Conservation (phyloP, 2,888 invertebrate species). For the Chironomus tentans region DNA sequence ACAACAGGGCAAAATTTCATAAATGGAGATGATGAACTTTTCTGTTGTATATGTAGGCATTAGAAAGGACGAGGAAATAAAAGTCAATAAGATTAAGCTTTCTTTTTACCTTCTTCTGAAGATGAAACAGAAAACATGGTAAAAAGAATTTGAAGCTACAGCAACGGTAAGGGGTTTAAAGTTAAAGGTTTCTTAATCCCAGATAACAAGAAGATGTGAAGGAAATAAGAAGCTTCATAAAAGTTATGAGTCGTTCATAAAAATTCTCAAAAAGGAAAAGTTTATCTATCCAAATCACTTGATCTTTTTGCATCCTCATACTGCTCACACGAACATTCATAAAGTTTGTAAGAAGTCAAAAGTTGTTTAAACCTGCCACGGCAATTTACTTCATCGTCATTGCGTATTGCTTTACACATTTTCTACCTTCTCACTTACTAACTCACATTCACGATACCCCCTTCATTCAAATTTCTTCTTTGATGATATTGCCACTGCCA, state of each 20-base stretch:
- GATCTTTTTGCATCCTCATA: too few relatives aligned
- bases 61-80: conserved; percentile 4
- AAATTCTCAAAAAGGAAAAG: too few relatives aligned
- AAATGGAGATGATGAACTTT: neutral
- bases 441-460: neutral
- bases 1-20: too few relatives aligned
- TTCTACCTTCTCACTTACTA: neutral
- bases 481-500: too few relatives aligned
- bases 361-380: neutral
- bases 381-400: neutral
- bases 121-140: neutral
- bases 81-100: conserved; percentile 18
- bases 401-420: too few relatives aligned
- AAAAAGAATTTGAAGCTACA: too few relatives aligned
- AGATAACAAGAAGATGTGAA: too few relatives aligned
- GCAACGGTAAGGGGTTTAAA: neutral
- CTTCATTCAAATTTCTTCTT: too few relatives aligned
- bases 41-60: neutral
- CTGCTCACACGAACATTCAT: too few relatives aligned
- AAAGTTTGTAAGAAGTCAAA: neutral
- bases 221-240: too few relatives aligned
- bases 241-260: too few relatives aligned
- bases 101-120: neutral
- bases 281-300: too few relatives aligned
- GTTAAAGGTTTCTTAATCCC: neutral